Base-by-base conservation (phyloP, 1,140 invertebrate genomes). In the Leptinotarsa undecemlineata region DNA sequence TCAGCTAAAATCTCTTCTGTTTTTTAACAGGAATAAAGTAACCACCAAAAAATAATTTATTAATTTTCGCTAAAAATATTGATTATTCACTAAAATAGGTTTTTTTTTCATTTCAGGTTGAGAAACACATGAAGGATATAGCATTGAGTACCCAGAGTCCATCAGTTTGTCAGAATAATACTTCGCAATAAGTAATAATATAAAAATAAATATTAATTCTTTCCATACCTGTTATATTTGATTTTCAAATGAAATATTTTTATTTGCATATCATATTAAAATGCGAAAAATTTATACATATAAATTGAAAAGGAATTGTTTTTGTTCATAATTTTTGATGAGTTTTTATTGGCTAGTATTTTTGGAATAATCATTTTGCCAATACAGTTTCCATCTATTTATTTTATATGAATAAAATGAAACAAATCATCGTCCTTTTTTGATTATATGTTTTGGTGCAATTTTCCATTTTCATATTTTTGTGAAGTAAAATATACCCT, bases 81-180 rank as follows among this genome's bases (percentile, higher is more conserved):
- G 11, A 42, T 11, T 42, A 11, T 11, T 6, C 57, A 21, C 21
- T 69, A 8, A 47, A n/a, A 69, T 19, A 14, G 11, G 47, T 75
- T 33, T 4, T 68, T n/a, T 62, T 71, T 3, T 3, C 68, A 15
- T 74, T 76, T 42, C 66, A 90, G 89, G 89, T 90, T 51, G 89
- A 90, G 78, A 90, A 90, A 84, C 88, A 90, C 76, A 85, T 89
- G 79, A 88, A 89, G 83, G 89, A 90, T 78, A 83, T 85, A 73
- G 85, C 86, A 74, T 81, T 85, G 77, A 82, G 77, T 78, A 72
- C 72, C 19, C 78, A 79, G 71, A 76, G 73, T 48, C 64, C 21
- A 48, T 26, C 51, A 70, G 71, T 72, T 21, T 64, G 72, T 66
- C 73, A 77, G 64, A 77, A 74, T 33, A 77, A 60, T 57, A 23